Base-by-base conservation (phyloP, 2,797 vertebrate genomes). In the Neopelma chrysocephalum region DNA sequence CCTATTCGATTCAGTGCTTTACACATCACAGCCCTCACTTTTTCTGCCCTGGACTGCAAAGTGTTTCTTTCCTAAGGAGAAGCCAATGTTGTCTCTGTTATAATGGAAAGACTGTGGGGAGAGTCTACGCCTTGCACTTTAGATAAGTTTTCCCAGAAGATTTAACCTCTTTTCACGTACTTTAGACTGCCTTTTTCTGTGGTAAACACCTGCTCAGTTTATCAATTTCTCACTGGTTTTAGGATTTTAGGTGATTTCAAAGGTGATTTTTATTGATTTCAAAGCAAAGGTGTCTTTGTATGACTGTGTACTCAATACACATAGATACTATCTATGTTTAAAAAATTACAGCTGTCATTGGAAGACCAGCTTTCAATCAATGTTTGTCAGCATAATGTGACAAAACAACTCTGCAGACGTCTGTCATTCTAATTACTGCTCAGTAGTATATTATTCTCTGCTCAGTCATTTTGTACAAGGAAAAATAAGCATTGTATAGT, bases 361-460 rank as follows among this genome's bases (percentile, higher is more conserved):
- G 29, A 78, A 89, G 50, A 38, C 58, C n/a, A 61, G 43, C 15
- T 53, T 78, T 91, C 89, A 64, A 56, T 87, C 75, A 77, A 2
- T 50, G 36, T 56, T 94, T 71, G n/a, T 66, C 60, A 89, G 34
- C 20, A 66, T 57, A 78, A 71, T 38, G 32, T 57, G 84, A 60
- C 51, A 91, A 40, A 89, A 70, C 32, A 82, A 82, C 11, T 87
- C 71, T 82, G 75, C 36, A 73, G 71, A 62, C 18, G 77, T 85
- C 92, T 80, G 45, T 82, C 47, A 75, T 81, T 84, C 77, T 93
- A 85, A 80, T 93, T 97, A 85, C 72, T 94, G 62, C 88, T 86
- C 87, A 86, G 71, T 82, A 87, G 56, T 51, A 85, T 8, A 68
- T 56, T 89, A 54, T 65, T 72, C 64, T 86, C 69, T 93, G 57